Evolutionary conservation across 2,888 invertebrate species (phyloP), one percentile per base, ranked within the genome.

Genomic region (Girardia tigrina): DNA sequence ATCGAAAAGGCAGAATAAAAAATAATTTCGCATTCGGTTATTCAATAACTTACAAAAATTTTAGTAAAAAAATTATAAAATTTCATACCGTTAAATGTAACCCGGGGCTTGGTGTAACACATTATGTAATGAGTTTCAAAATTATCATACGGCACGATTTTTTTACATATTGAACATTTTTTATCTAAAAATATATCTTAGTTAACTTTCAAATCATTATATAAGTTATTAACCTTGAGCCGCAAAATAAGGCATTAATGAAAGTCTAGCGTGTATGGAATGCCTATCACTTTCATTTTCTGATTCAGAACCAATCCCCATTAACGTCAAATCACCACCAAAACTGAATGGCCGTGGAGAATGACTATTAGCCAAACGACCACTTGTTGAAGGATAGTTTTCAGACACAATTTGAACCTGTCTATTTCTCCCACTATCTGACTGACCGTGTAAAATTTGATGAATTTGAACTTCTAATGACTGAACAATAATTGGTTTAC

Each of bases 41-140:
- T n/a, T n/a, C n/a, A n/a, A n/a, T n/a, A n/a, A n/a, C n/a, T n/a
- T n/a, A n/a, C n/a, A n/a, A n/a, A n/a, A n/a, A n/a, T n/a, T n/a
- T n/a, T n/a, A n/a, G n/a, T n/a, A n/a, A n/a, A n/a, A n/a, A n/a
- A n/a, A n/a, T 36, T 36, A 36, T 36, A 36, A 36, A 36, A 12
- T 8, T 29, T 87, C 88, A 87, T 82, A 94, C 94, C 94, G 88
- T 97, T 98, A 87, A 97, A 97, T 83, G 91, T 93, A 85, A 98
- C 91, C 85, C 94, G 89, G 81, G 97, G 97, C 88, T 95, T 92
- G 81, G 97, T 97, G 87, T 97, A 90, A 88, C 97, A 97, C 91
- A 97, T 94, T 83, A 97, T 94, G 85, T 97, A 89, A 87, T 97
- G 97, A 88, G 77, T 26, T 88, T 97, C 97, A 85, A 95, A 92